A percentile compares a stretch with the other conserved stretches of the same genome.
phyloP scores from a whole-genome alignment of 2,113 vertebrate species.

The Anthoscopus minutus region DNA sequence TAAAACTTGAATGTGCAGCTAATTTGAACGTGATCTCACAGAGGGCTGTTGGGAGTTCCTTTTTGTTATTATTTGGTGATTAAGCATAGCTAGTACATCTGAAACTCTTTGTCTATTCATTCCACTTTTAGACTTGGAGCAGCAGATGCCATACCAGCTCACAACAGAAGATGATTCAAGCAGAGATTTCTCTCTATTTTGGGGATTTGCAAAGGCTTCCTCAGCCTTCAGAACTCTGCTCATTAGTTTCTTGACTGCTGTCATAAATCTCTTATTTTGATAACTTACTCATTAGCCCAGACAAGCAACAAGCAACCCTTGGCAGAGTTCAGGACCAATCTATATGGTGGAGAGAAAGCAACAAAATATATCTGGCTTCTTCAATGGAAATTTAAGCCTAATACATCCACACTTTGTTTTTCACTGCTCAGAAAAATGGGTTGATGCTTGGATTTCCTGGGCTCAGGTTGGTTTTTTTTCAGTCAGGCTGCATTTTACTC shows the following conservation, averaged over 20 bases:
- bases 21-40: constrained; percentile 31
- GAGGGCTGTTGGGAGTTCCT: constrained; percentile 20
- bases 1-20: constrained; percentile 48
- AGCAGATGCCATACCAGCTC: constrained; percentile 22
- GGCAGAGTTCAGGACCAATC: not conserved
- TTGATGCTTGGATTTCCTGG: not conserved
- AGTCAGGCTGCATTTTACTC: not conserved
- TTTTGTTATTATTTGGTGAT: constrained; percentile 51
- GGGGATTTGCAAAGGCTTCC: not conserved
- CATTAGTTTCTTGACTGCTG: constrained; percentile 21
- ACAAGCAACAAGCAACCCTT: not conserved
- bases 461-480: not conserved
- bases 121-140: constrained; percentile 13
- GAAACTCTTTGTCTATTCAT: constrained; percentile 53
- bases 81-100: constrained; percentile 24
- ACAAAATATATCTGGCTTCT: not conserved
- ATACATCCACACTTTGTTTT: not conserved
- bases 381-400: not conserved
- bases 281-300: constrained; percentile 24
- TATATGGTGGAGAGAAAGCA: not conserved
- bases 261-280: constrained; percentile 21
- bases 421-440: not conserved
- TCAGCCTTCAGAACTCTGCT: not conserved
- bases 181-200: constrained; percentile 20
- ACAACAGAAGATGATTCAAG: constrained; percentile 19